Evolutionary conservation across 1,140 invertebrate genomes (phyloP), one percentile per base, ranked within the genome.

Genomic region (Helicoverpa zea): DNA sequence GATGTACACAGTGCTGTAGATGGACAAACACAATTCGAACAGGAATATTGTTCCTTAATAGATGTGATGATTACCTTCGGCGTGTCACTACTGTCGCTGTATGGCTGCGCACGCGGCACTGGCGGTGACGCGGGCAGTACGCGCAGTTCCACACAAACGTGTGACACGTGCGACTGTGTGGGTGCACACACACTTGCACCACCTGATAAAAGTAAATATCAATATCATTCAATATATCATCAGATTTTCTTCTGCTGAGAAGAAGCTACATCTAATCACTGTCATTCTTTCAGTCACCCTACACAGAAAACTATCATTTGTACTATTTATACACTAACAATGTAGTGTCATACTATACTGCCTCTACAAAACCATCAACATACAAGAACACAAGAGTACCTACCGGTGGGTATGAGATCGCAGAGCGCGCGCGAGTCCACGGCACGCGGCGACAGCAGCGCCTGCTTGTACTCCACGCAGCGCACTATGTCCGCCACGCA

Each of bases 401-500:
- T 54, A 72, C 68, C 68, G 13, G 49, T 54, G 23, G 94, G 94
- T 58, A 95, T 95, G 61, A 95, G 90, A 80, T 95, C 95, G 83
- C 95, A 95, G 9, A 95, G 5, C 88, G 72, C 89, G 91, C 10
- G 92, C 91, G 23, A 83, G 29, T 88, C 87, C 87, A 90, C 54
- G 81, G 80, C 12, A 2, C 86, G 88, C n/a, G 91, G 91, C 72
- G 92, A 91, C 61, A 91, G 75, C 29, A 90, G 64, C 0, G 88
- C 84, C 35, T 92, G 91, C 74, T 92, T 94, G 83, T 94, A 94
- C 82, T 95, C 94, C 0, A 95, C 94, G 81, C 95, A 93, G 30
- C 94, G 91, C 43, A 95, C 94, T 58, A 95, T 95, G 77, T 95
- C 95, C 7, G 95, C 94, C 56, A 94, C 91, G 76, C 93, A 93